Conservation (phyloP, 2,888 invertebrate species). For the Thelaira solivaga region DNA sequence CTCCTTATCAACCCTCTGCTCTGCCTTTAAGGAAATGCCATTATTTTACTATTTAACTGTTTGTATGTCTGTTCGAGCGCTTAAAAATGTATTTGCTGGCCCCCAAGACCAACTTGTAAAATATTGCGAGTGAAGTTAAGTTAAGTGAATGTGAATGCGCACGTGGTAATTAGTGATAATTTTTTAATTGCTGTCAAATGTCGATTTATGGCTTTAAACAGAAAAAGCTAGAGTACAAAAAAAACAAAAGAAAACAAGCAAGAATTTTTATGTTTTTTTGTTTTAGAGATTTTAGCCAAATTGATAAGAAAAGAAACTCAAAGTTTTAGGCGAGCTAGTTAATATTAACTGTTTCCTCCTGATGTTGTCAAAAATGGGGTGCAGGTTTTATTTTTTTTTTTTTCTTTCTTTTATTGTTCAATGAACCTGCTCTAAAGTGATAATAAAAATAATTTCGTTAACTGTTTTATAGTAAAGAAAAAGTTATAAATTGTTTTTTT, state of each 20-base stretch:
- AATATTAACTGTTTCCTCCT: constrained; percentile 3
- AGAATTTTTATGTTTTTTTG: not conserved
- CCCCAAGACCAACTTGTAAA: constrained; percentile 40
- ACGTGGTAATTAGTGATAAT: constrained; percentile 76
- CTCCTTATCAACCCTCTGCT: not conserved
- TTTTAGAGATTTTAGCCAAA: constrained; percentile 30
- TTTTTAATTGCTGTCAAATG: constrained; percentile 75
- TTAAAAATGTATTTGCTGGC: constrained; percentile 13
- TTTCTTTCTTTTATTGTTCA: constrained; percentile 15
- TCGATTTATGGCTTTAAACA: constrained; percentile 69
- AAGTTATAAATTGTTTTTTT: not conserved
- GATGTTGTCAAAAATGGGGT: constrained; percentile 23
- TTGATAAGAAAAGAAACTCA: constrained; percentile 31
- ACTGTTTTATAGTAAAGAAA: not conserved
- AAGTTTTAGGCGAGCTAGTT: constrained; percentile 23
- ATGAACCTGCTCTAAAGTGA: constrained; percentile 20
- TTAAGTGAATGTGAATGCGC: constrained; percentile 67
- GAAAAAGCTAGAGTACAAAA: not conserved
- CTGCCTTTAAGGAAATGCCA: not conserved
- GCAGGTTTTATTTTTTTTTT: too few species aligned
- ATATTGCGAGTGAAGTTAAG: constrained; percentile 44
- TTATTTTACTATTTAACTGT: constrained; percentile 25
- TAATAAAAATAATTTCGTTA: constrained; percentile 30
- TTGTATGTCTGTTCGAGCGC: constrained; percentile 23
- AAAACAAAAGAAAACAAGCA: not conserved